phyloP scores from a whole-genome alignment of 2,797 vertebrate species.

The Acomys russatus region DNA sequence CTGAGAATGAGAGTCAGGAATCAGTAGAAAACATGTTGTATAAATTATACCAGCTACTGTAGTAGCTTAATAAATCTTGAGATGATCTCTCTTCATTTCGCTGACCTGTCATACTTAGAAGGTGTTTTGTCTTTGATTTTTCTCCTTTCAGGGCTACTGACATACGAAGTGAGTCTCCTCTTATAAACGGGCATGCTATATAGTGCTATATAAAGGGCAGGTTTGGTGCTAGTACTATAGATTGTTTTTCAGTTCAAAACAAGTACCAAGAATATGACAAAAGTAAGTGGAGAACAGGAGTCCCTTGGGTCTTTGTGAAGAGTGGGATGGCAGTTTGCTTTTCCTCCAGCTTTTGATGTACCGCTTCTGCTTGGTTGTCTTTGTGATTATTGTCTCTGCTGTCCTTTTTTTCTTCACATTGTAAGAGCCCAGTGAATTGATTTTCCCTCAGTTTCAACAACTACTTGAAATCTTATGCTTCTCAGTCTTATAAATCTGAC shows the following conservation, averaged over 20 bases:
- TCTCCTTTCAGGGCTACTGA: constrained; percentile 41
- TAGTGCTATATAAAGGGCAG: constrained; percentile 42
- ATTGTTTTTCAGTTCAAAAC: constrained; percentile 27
- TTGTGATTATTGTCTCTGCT: neutral
- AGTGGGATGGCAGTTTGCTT: neutral
- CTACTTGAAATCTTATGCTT: neutral
- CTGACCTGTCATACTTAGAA: neutral
- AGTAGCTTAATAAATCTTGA: neutral
- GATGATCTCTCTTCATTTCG: neutral
- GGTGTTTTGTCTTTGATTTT: constrained; percentile 12
- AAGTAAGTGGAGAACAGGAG: constrained; percentile 32
- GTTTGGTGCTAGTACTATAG: constrained; percentile 67
- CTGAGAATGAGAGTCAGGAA: neutral
- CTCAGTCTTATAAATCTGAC: neutral
- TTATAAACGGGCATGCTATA: neutral
- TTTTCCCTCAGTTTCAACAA: neutral
- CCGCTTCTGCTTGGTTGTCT: neutral
- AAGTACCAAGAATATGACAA: constrained; percentile 47
- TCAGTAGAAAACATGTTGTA: neutral
- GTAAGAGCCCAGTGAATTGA: neutral
- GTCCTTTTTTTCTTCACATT: neutral
- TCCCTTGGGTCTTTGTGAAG: neutral
- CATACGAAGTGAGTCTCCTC: constrained; percentile 30
- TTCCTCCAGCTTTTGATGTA: neutral
- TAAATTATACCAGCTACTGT: neutral